phyloP scores from a whole-genome alignment of 92 coral and sea anemone genomes.

The Zoanthus sansibaricus region DNA sequence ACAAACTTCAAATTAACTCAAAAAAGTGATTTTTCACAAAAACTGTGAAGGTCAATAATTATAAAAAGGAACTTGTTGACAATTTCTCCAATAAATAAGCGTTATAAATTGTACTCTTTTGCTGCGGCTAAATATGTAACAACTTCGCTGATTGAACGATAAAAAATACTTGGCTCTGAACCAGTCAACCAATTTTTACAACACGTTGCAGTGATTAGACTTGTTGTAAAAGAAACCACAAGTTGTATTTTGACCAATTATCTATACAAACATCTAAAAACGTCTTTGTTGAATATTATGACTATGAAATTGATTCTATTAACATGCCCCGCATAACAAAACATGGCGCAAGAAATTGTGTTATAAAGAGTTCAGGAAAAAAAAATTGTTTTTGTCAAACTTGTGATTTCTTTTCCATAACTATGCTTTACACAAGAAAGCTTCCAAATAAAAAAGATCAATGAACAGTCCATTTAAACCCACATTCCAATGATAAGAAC shows the following conservation, averaged over 20 bases:
- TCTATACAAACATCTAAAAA: too few species aligned
- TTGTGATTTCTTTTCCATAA: slow-evolving; percentile 2
- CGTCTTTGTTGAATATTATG: background rate
- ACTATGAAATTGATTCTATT: background rate
- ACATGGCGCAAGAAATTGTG: too few species aligned
- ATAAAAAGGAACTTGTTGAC: slow-evolving; percentile 48
- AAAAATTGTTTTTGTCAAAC: too few species aligned
- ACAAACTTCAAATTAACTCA: slow-evolving; percentile 25
- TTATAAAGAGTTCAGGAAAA: too few species aligned
- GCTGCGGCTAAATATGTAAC: slow-evolving; percentile 24
- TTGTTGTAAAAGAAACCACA: background rate
- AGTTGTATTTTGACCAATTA: background rate
- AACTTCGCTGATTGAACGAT: slow-evolving; percentile 45
- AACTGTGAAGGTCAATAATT: slow-evolving; percentile 47
- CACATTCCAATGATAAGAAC: slow-evolving; percentile 3
- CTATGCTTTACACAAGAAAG: background rate
- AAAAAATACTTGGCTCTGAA: slow-evolving; percentile 24
- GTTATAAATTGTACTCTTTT: slow-evolving; percentile 22
- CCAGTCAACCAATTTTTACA: slow-evolving; percentile 23
- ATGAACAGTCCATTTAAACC: background rate
- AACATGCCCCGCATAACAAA: too few species aligned
- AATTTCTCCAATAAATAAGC: slow-evolving; percentile 44
- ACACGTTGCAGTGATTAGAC: background rate
- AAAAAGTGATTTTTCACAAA: slow-evolving; percentile 46
- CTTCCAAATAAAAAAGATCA: slow-evolving; percentile 7